Evolutionary conservation across 1,140 invertebrate species (phyloP), one percentile per base, ranked within the genome.

Genomic region (Pachyrhynchus sulphureomaculatus): DNA sequence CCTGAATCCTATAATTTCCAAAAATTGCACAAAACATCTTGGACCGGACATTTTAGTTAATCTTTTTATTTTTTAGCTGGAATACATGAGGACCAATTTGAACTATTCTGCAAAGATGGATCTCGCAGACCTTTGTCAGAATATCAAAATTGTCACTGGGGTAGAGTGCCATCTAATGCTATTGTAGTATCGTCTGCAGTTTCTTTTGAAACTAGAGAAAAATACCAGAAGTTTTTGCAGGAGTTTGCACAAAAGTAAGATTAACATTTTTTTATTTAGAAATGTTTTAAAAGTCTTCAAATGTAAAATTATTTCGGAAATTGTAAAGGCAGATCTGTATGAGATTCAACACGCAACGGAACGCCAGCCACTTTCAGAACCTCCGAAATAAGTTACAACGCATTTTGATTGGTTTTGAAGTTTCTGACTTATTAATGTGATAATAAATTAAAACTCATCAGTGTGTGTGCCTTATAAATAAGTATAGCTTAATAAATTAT

Each of bases 61-160:
- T n/a, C n/a, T n/a, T n/a, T n/a, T n/a, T n/a, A n/a, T n/a, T 13
- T 36, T 41, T 39, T 51, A 55, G 42, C 23, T 48, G 24, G 18
- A 29, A 29, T 62, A 17, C 29, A 13, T 13, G n/a, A 24, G 26
- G 83, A 88, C 23, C 78, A 86, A 17, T 97, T 95, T 76, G 88
- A 95, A 71, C 75, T 99, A 15, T 77, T 99, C 0, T 98, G 96
- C 79, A 83, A 80, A 1, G 91, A 96, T 79, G 93, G 93, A 1
- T 82, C 80, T 6, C 82, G 89, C 1, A 80, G 77, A 29, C 72
- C 86, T 0, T 76, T 96, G 1, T 83, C 84, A 13, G 84, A 92
- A 29, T 96, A 88, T 78, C 76, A 80, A 12, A 74, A 76, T n/a
- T 98, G 95, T 72, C 88, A 95, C 75, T 93, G 95, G 88, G 94